Conservation (phyloP, 1,140 invertebrate genomes). For the Acromyrmex heyeri region DNA sequence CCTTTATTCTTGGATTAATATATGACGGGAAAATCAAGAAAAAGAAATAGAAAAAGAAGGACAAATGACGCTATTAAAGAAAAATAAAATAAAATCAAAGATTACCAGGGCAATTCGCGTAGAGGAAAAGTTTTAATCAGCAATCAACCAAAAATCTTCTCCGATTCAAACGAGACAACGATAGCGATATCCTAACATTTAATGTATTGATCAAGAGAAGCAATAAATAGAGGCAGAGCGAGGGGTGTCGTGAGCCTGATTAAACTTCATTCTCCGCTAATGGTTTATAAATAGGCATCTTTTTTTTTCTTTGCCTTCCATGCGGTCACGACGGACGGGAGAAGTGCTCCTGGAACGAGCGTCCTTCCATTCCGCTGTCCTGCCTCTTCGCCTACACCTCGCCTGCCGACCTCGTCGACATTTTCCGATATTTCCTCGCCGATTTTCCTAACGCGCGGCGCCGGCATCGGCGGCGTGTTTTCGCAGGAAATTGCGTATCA, state of each 20-base stretch:
- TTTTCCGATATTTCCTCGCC: slow-evolving; percentile 52
- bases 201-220: slow-evolving; percentile 76
- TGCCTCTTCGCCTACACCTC: slow-evolving; percentile 47
- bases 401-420: slow-evolving; percentile 37
- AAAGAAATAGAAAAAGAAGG: neutral
- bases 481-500: slow-evolving; percentile 59
- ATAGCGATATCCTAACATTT: slow-evolving; percentile 72
- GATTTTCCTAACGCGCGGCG: slow-evolving; percentile 44
- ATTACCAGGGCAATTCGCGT: neutral
- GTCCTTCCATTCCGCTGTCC: slow-evolving; percentile 62
- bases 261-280: slow-evolving; percentile 81
- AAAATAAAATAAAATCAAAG: neutral
- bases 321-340: slow-evolving; percentile 22
- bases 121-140: slow-evolving; percentile 53
- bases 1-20: neutral
- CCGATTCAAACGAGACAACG: slow-evolving; percentile 46
- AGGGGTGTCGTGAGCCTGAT: slow-evolving; percentile 75
- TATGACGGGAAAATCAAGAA: neutral
- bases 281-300: slow-evolving; percentile 80
- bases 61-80: neutral
- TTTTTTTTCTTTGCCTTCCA: slow-evolving; percentile 52
- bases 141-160: slow-evolving; percentile 67
- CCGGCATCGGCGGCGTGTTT: slow-evolving; percentile 44
- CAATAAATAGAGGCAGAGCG: slow-evolving; percentile 75
- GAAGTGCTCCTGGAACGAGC: slow-evolving; percentile 64